Evolutionary conservation across 1,140 invertebrate genomes (phyloP), one percentile per base, ranked within the genome.

Genomic region (Pogonomyrmex californicus): DNA sequence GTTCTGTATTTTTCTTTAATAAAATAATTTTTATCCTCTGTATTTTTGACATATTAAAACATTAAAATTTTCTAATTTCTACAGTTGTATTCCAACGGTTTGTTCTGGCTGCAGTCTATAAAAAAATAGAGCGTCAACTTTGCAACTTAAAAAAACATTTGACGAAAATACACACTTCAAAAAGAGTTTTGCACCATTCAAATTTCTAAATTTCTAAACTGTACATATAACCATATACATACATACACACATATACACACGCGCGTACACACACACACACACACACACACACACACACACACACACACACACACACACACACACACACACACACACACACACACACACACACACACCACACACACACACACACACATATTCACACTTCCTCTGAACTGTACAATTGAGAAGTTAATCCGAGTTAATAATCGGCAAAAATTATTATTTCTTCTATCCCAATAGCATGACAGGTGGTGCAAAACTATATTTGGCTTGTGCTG

Each of bases 401-500:
- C 12, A 51, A 60, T 30, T 14, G 44, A 75, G 10, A 75, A 78
- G 17, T 51, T 49, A 51, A 75, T 66, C n/a, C 33, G 30, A 41
- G 36, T 30, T 68, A 23, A 81, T 54, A 44, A 44, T 10, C n/a
- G 4, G 10, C 17, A 70, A 70, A n/a, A 56, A 68, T 68, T 3
- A 36, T 78, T 30, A n/a, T 44, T 56, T 4, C 17, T 70, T 44
- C 49, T 30, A 63, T 47, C 23, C n/a, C 38, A 41, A 30, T 38
- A 10, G 6, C 36, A 10, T 47, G 44, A 54, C 23, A 81, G 10
- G 38, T n/a, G 38, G 23, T 81, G 51, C 78, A 81, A 81, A 81
- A 81, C 78, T 71, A 81, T 70, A 81, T 81, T 71, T 71, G 65
- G 14, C 66, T 66, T 81, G 10, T 56, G 78, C 38, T 41, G 51